A percentile compares a stretch with the other conserved stretches of the same genome.
These are phyloP conservation scores for Ibycter americanus DNA, from an alignment of 2,797 vertebrate genomes.

Conservation along the genomic window DNA sequence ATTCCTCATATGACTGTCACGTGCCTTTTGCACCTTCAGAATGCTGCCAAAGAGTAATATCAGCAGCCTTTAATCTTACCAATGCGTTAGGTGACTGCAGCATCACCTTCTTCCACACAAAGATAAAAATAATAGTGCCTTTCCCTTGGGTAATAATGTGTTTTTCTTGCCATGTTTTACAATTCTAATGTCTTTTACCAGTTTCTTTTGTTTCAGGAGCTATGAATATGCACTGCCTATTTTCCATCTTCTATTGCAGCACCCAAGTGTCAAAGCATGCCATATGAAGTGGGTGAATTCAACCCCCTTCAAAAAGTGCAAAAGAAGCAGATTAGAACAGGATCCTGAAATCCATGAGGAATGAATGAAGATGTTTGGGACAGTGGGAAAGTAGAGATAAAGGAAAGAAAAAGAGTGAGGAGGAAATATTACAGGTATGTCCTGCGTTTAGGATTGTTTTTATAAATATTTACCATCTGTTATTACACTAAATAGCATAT, in stretches of 20 bases:
- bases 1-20: background rate
- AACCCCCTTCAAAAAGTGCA: background rate
- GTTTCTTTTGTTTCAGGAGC: conserved; percentile 14
- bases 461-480: background rate
- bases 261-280: background rate
- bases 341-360: background rate
- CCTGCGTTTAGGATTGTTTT: background rate
- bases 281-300: background rate
- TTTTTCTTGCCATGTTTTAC: conserved; percentile 1
- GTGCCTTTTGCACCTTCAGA: background rate
- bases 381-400: background rate
- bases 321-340: background rate
- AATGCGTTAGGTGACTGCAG: conserved; percentile 45
- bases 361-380: background rate
- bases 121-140: conserved; percentile 41
- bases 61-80: conserved; percentile 36
- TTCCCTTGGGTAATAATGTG: background rate
- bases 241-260: background rate
- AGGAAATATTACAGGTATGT: background rate
- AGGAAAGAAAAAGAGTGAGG: background rate
- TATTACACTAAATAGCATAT: background rate
- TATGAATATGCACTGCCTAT: background rate
- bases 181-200: conserved; percentile 45
- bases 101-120: conserved; percentile 29
- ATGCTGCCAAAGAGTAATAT: background rate